Conservation (phyloP, 2,113 vertebrate species). For the Leptosomus discolor region DNA sequence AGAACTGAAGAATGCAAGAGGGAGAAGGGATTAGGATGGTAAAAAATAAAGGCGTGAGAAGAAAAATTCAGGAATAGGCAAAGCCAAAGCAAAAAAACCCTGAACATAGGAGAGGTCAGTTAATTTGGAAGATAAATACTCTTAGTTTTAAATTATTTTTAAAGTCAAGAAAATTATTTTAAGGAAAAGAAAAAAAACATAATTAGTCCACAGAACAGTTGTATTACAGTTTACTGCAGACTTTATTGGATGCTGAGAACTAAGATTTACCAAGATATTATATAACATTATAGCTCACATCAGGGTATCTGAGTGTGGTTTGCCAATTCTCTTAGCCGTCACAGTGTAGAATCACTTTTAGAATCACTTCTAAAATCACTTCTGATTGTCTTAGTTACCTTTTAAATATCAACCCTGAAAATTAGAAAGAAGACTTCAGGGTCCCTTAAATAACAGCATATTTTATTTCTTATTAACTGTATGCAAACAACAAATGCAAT, state of each 20-base stretch:
- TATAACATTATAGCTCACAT: background rate
- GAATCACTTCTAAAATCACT: slow-evolving; percentile 3
- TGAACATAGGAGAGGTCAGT: background rate
- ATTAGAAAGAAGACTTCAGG: background rate
- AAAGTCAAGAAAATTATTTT: background rate
- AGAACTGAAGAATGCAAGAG: background rate
- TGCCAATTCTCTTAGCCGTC: background rate
- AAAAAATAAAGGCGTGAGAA: background rate
- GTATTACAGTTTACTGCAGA: background rate
- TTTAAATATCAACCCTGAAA: slow-evolving; percentile 19
- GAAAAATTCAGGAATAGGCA: background rate
- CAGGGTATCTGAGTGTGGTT: background rate
- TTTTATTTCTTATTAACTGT: slow-evolving; percentile 28
- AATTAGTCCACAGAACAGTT: background rate
- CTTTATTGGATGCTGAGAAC: background rate
- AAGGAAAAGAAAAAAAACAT: background rate
- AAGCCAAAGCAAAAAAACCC: background rate
- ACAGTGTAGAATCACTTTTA: slow-evolving; percentile 6
- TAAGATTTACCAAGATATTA: background rate
- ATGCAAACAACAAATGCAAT: background rate
- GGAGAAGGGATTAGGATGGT: background rate
- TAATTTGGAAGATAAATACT: background rate
- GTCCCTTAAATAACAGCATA: background rate
- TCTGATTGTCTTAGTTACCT: background rate
- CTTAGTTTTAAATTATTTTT: background rate